Percentiles rank a stretch among this genome's conserved stretches.
These are phyloP conservation scores for Psittacula cyanocephala DNA, from an alignment of 2,113 vertebrate species.

Conservation along the genomic window DNA sequence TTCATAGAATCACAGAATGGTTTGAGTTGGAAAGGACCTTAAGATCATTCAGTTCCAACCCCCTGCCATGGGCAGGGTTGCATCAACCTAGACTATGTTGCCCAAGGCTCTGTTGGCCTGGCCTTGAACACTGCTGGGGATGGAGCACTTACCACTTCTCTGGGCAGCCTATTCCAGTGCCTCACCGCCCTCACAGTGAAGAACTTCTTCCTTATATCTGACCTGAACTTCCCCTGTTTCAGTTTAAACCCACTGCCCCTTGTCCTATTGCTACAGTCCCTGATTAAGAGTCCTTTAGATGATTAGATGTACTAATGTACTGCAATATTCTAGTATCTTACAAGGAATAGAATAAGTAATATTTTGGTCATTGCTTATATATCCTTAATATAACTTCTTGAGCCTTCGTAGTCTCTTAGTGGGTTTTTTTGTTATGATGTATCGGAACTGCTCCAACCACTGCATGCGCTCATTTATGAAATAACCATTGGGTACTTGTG, in stretches of 20 bases:
- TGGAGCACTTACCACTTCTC: not conserved
- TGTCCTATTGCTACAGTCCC: not conserved
- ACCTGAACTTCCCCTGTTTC: not conserved
- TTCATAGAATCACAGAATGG: not conserved
- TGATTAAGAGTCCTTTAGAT: not conserved
- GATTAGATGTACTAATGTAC: not conserved
- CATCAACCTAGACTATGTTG: not conserved
- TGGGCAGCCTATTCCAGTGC: not conserved
- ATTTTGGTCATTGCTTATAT: not conserved
- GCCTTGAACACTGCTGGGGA: not conserved
- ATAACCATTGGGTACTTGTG: not conserved
- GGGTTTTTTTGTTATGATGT: not conserved
- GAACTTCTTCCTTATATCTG: not conserved
- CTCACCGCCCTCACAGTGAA: not conserved
- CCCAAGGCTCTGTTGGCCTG: not conserved
- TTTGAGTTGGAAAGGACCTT: not conserved
- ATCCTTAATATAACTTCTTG: not conserved
- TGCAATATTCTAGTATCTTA: not conserved
- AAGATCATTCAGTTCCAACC: not conserved
- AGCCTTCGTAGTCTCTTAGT: not conserved
- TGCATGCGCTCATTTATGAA: not conserved
- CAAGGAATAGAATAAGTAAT: not conserved
- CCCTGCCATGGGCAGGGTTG: not conserved
- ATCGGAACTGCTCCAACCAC: not conserved
- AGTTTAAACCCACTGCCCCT: not conserved